Base-by-base conservation (phyloP, 1,140 invertebrate genomes). In the Monomorium pharaonis region DNA sequence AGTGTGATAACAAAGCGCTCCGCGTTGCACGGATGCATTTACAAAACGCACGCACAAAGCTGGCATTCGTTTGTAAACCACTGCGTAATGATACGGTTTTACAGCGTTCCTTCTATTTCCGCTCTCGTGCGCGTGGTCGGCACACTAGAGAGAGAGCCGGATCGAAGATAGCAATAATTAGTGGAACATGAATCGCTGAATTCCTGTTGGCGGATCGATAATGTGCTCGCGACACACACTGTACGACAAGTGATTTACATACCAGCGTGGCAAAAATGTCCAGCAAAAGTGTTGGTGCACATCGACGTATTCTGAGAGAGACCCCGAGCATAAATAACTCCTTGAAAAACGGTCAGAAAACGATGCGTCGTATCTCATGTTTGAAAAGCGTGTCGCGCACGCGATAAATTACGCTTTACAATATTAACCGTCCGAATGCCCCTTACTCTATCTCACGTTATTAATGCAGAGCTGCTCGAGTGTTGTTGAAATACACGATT, bases 161-260 rank as follows among this genome's bases (percentile, higher is more conserved):
- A 69, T 83, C 37, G 9, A 74, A 83, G 78, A 74, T 74, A 60
- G 37, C 42, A 74, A 83, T 83, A 83, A 83, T 83, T 83, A 83
- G 78, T 72, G 67, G 51, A 74, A 83, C 78, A 72, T 83, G 78
- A 83, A 83, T 83, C 54, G 78, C 78, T 58, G 37, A 83, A 83
- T 74, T 83, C 27, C 44, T 9, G 37, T 30, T 33, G 58, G n/a
- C 12, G 63, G 78, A 33, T 81, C 78, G 67, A 83, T 83, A 83
- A 83, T 72, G 14, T 72, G 14, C 54, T 58, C 78, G 78, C 60
- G 37, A 70, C 65, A 69, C 65, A 69, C n/a, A 67, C n/a, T 44
- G 44, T 47, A 70, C 49, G 33, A 83, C 78, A 56, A 83, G 51
- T 74, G 78, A 83, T 83, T 83, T 83, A 74, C 78, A 74, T 72